Evolutionary conservation across 2,797 vertebrate genomes (phyloP), one percentile per base, ranked within the genome.

Genomic region (Mycteria americana): DNA sequence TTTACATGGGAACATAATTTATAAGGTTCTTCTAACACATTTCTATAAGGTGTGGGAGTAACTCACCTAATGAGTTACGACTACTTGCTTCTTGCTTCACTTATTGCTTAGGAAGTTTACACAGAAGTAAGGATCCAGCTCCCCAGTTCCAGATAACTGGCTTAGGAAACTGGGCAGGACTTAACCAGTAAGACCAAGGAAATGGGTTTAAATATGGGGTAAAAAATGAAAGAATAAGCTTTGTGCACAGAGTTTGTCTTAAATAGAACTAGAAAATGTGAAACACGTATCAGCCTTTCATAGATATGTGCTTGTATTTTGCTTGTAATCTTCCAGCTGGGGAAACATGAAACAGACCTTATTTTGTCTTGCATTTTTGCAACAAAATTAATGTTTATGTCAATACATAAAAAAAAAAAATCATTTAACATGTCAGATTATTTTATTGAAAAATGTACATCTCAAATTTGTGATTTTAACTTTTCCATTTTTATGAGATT

Each of bases 261-360:
- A 75, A 88, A 84, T 21, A 0, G 2, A 78, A 50, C 14, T 79
- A 85, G 67, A 35, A 91, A 91, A 54, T 54, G 5, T 23, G n/a
- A 64, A 79, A 72, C 7, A 18, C 0, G 0, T 28, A 18, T n/a
- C 37, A 86, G 0, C 7, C 1, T 80, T 93, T 67, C 45, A 11
- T 15, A 56, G 27, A 12, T 23, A 23, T 0, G 0, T 77, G 6
- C 3, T 59, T 81, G 7, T 33, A 33, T 67, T 85, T 94, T 88
- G 7, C 3, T n/a, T 41, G 4, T 50, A 60, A 39, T 27, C 76
- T 76, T 89, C 22, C 22, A 57, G 13, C 17, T 62, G 14, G 5
- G 13, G 14, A 78, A 86, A 64, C 30, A 14, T 53, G 15, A 60
- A 88, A 24, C 15, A 56, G 14, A 39, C 24, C 15, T 72, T 75